Base-by-base conservation (phyloP, 2,888 invertebrate genomes). In the Noctua comes region DNA sequence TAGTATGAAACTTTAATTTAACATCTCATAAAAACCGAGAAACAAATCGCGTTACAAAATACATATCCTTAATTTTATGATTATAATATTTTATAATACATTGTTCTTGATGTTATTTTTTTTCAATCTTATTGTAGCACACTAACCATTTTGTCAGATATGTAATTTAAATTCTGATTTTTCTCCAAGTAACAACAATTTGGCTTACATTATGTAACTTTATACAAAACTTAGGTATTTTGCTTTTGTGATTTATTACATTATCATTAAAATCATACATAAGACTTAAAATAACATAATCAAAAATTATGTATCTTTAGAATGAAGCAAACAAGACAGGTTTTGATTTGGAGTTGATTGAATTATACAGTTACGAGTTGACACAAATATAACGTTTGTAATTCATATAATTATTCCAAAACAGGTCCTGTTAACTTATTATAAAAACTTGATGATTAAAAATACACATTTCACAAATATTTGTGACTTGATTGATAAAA, bases 111-210 rank as follows among this genome's bases (percentile, higher is more conserved):
- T 95, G 95, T 93, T 95, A 95, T 54, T 92, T 93, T 93, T 92
- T 93, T 93, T 94, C 94, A 94, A 94, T 94, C 96, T 96, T 96
- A 96, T 95, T 95, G 96, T 97, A 97, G 95, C 96, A 96, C 97
- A 97, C 97, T 97, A 97, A 97, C 97, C 97, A 96, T 96, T 96
- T 96, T 96, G 95, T 96, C 96, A 96, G 97, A 97, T 97, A 97
- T 97, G 97, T 97, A 92, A 95, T 96, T 95, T 97, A 97, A 97
- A 97, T 97, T 97, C 96, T 94, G 96, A 96, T 96, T 96, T 94
- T 96, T 95, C 95, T 96, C 96, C 95, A 93, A 93, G 96, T 96
- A 95, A 96, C 93, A 95, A 96, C 93, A 95, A 96, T 96, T 96
- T 96, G 95, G 95, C 95, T 95, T 95, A 94, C 87, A 94, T 92